Evolutionary conservation across 2,113 vertebrate species (phyloP), one percentile per base, ranked within the genome.

Genomic region (Stomatorhinus ivindoensis): DNA sequence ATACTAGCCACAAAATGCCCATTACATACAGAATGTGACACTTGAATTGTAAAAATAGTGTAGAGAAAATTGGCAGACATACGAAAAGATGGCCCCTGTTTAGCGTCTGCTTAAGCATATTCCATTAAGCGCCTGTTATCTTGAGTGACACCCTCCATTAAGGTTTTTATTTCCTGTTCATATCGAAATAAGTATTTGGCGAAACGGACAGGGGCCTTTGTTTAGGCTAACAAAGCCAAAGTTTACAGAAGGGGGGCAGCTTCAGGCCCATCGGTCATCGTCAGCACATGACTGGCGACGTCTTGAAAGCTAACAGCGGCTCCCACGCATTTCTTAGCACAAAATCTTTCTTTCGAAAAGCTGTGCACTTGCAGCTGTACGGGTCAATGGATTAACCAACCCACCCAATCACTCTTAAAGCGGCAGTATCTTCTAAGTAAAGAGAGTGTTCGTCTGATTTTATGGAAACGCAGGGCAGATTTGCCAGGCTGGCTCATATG

Each of bases 81-180:
- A 88, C 5, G 31, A 10, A 86, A 61, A 69, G 19, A 94, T 89
- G 53, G 90, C 73, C 94, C 80, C 90, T 89, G 90, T 90, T 93
- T 88, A 92, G 84, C 87, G 91, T 94, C 93, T 95, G 93, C 93
- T 91, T 94, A 93, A 95, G 95, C 94, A 96, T 95, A 95, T 95
- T 95, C 93, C 94, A 96, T 96, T 96, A 94, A 94, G 94, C 94
- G 95, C 35, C 94, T 92, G 95, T 95, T 95, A 97, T 95, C 95
- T 93, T 94, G 93, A 97, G 95, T 94, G 92, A 95, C 95, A 95
- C 96, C 95, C 95, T 93, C 93, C 93, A 96, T 96, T 96, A 93
- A 90, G 27, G 46, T 80, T 21, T 53, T 48, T 73, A 48, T n/a
- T 69, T 90, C 47, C 76, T 42, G 27, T 80, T 51, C 87, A 21